Conservation (phyloP, 2,888 invertebrate species). For the Xestia ashworthii region DNA sequence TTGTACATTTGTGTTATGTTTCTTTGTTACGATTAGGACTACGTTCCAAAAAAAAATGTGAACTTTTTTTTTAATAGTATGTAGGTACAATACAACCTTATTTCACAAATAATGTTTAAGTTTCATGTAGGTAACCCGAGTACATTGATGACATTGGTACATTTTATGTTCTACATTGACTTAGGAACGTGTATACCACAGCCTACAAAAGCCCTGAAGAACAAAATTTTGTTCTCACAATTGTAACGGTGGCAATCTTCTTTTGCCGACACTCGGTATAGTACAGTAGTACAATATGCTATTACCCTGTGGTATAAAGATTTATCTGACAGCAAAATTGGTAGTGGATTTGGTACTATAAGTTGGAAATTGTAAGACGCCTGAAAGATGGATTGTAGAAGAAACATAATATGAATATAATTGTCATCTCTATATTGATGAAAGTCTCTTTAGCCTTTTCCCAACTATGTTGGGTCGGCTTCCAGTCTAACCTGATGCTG, state of each 20-base stretch:
- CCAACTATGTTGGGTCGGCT: too few species aligned
- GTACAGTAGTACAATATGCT: not conserved
- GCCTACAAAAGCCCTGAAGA: not conserved
- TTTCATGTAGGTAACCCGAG: not conserved
- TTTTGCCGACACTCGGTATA: not conserved
- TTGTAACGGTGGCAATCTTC: not conserved
- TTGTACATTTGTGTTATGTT: too few species aligned
- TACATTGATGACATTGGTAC: not conserved
- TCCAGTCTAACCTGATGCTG: too few species aligned
- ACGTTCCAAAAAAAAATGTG: too few species aligned
- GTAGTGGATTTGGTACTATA: not conserved
- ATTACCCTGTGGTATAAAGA: not conserved
- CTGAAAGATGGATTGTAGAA: not conserved
- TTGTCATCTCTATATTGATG: not conserved
- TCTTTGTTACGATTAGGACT: too few species aligned
- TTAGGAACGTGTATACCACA: not conserved
- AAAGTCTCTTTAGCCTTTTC: not conserved
- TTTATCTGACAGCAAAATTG: not conserved
- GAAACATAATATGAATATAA: not conserved
- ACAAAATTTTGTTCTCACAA: conserved; percentile 1
- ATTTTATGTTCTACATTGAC: not conserved
- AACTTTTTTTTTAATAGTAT: too few species aligned
- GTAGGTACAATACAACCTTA: too few species aligned
- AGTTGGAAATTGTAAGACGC: not conserved
- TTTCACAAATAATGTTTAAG: not conserved